These are phyloP conservation scores for Glyphotaelius pellucidus DNA, from an alignment of 2,888 invertebrate genomes.

Conservation along the genomic window DNA sequence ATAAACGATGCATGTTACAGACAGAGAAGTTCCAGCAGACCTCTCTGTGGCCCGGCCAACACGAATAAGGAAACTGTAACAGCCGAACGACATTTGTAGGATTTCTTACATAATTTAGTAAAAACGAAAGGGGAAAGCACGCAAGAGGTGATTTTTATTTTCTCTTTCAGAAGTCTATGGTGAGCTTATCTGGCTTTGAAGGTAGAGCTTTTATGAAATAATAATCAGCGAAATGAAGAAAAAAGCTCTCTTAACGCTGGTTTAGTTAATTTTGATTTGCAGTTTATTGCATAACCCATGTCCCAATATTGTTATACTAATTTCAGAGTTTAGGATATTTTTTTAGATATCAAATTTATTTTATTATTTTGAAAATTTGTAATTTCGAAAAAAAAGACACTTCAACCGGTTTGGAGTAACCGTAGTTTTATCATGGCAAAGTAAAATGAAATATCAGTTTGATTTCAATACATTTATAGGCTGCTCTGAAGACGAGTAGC, in stretches of 20 bases:
- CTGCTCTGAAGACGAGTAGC: no score
- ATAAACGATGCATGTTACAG: background rate
- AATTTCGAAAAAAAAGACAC: background rate
- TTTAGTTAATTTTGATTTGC: background rate
- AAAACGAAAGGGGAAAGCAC: background rate
- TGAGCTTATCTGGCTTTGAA: background rate
- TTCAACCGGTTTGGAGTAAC: background rate
- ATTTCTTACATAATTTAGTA: slow-evolving; percentile 10
- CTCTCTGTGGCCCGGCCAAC: background rate
- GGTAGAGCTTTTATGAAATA: background rate
- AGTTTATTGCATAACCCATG: background rate
- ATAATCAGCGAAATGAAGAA: background rate
- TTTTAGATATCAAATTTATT: no score
- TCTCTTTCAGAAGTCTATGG: background rate
- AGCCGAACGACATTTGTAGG: slow-evolving; percentile 14
- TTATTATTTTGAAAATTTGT: no score
- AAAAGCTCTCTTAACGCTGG: background rate
- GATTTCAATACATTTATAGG: no score
- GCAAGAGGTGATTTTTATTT: background rate
- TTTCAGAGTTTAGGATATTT: no score
- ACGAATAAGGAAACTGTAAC: slow-evolving; percentile 1
- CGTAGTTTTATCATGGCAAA: no score
- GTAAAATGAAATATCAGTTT: no score
- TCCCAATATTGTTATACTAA: no score
- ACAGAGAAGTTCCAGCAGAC: background rate